Evolutionary conservation across 2,888 invertebrate genomes (phyloP).

Genomic region (Hedychridium roseum): DNA sequence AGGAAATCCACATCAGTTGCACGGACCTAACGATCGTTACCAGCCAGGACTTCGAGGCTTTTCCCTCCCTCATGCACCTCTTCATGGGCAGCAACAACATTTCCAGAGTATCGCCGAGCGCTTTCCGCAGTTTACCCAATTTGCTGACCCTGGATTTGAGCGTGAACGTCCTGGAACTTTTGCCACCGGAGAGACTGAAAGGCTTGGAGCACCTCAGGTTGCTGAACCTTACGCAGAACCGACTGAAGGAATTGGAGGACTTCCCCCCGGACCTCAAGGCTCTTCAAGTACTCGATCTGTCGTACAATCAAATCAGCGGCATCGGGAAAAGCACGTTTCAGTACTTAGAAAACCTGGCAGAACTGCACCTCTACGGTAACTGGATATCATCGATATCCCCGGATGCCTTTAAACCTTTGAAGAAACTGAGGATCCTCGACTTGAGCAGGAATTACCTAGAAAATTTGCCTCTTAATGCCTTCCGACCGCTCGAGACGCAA

Average conservation of each 20-base stretch:
- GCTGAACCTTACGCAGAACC: slow-evolving; percentile 85
- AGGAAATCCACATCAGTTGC: slow-evolving; percentile 80
- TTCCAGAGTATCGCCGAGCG: slow-evolving; percentile 82
- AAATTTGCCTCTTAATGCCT: slow-evolving; percentile 79
- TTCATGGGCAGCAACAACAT: slow-evolving; percentile 79
- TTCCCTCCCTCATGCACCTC: slow-evolving; percentile 79
- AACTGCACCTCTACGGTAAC: slow-evolving; percentile 83
- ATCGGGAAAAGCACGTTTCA: slow-evolving; percentile 80
- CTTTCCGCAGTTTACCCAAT: slow-evolving; percentile 80
- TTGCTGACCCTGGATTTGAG: slow-evolving; percentile 83
- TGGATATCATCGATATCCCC: slow-evolving; percentile 80
- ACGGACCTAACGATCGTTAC: slow-evolving; percentile 86
- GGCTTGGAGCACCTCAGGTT: slow-evolving; percentile 77
- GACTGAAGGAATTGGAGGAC: slow-evolving; percentile 81
- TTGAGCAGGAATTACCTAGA: slow-evolving; percentile 85
- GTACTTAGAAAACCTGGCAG: slow-evolving; percentile 78
- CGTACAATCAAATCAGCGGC: slow-evolving; percentile 82
- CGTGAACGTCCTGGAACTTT: slow-evolving; percentile 80
- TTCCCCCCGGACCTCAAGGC: slow-evolving; percentile 81
- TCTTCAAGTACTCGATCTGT: slow-evolving; percentile 81
- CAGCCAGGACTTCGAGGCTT: slow-evolving; percentile 85
- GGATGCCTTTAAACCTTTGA: slow-evolving; percentile 80
- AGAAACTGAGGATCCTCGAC: slow-evolving; percentile 79
- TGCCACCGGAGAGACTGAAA: slow-evolving; percentile 85
- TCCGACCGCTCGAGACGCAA: slow-evolving; percentile 82